phyloP scores from a whole-genome alignment of 1,140 invertebrate species.

The Calycopis cecrops region DNA sequence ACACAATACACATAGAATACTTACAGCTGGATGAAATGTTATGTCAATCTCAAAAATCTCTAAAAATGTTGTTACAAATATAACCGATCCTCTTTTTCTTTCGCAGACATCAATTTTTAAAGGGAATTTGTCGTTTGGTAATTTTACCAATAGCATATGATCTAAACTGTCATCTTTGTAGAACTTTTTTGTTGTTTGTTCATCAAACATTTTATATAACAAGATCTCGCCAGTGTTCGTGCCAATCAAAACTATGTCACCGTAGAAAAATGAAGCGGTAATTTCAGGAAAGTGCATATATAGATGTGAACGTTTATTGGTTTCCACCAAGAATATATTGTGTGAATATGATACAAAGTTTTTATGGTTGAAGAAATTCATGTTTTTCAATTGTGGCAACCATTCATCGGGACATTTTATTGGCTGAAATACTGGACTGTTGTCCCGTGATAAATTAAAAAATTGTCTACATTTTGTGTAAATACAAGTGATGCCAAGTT shows the following conservation, averaged over 20 bases:
- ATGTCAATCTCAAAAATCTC: conserved; percentile 48
- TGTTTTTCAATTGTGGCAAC: conserved; percentile 4
- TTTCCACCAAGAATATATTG: conserved; percentile 52
- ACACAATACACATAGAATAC: too few relatives aligned
- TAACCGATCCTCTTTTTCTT: conserved; percentile 46
- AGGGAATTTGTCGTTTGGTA: conserved; percentile 52
- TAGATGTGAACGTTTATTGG: conserved; percentile 43
- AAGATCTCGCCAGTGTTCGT: conserved; percentile 42
- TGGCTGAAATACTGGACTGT: background rate
- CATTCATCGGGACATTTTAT: conserved; percentile 4
- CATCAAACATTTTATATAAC: conserved; percentile 45
- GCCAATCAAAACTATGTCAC: conserved; percentile 44
- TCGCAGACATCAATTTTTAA: conserved; percentile 61
- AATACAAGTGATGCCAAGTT: conserved; percentile 21
- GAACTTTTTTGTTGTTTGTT: conserved; percentile 29
- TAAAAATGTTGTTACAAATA: conserved; percentile 50
- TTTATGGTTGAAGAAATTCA: conserved; percentile 28
- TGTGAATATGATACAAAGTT: conserved; percentile 36
- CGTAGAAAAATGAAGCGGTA: conserved; percentile 54
- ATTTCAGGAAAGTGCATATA: conserved; percentile 51
- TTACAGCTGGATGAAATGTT: conserved; percentile 55
- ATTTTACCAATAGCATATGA: conserved; percentile 43
- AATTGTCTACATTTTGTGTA: conserved; percentile 9
- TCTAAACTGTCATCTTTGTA: conserved; percentile 28
- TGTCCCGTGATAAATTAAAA: conserved; percentile 1